Base-by-base conservation (phyloP, 2,888 invertebrate genomes). In the Drosophila percnosoma region DNA sequence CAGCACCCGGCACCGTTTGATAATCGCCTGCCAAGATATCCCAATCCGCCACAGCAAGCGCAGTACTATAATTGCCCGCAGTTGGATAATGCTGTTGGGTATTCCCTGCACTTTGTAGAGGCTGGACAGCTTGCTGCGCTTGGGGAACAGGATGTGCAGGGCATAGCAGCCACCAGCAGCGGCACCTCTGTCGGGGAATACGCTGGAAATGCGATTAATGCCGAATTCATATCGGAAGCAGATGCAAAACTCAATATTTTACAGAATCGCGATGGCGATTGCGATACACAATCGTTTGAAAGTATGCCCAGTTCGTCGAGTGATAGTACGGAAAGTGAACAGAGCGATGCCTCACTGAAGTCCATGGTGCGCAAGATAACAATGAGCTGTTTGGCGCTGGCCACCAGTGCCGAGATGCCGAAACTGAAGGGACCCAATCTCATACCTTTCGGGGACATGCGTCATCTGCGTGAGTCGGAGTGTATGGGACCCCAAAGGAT, bases 381-480 rank as follows among this genome's bases (percentile, higher is more conserved):
- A 2, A 70, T 74, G 1, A 73, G 73, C 4, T 90, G 91, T 27
- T 38, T 90, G 64, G 87, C 91, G 0, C 6, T 27, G 42, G 91
- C 91, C 13, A 85, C 87, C 4, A 83, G 73, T 11, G 62, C 83
- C 0, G 62, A 76, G 18, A 10, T 80, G 48, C 87, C 90, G 4
- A 87, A 87, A 33, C 52, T 87, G 0, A 73, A 55, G 55, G 87
- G 87, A 0, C 86, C 87, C 29, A 87, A 87, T 75, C 62, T 90
- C 49, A 80, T 87, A 61, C 87, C 87, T 33, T 87, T 78, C 40
- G 87, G 87, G 6, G 86, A 87, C 18, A 87, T 87, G 91, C 68
- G 77, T n/a, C 40, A 73, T n/a, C 62, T 87, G 8, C 75, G 65
- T 24, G 67, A 88, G 24, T 58, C 80, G 11, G 90, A 90, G 10